Evolutionary conservation across 1,140 invertebrate genomes (phyloP).

Genomic region (Plutomurus gul): DNA sequence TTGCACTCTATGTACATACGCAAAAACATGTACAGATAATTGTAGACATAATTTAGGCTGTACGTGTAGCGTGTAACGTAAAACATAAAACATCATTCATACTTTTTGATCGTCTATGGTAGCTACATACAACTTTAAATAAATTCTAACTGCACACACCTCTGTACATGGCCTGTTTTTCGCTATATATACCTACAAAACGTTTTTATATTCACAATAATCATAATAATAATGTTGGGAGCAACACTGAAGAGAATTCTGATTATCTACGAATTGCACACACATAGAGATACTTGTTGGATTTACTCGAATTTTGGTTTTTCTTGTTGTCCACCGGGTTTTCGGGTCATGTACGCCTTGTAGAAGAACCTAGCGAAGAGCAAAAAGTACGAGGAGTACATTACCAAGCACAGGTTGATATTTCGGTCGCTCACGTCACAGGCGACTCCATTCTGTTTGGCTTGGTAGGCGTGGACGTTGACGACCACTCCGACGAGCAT

Average conservation of each 20-base stretch:
- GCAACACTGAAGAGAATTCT: too few relatives aligned
- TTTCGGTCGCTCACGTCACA: constrained; percentile 88
- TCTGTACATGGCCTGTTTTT: too few relatives aligned
- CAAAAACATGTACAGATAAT: too few relatives aligned
- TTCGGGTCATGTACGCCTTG: constrained; percentile 72
- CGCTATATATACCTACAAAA: too few relatives aligned
- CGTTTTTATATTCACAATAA: too few relatives aligned
- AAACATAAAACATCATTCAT: too few relatives aligned
- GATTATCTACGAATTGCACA: neutral
- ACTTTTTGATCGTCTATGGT: too few relatives aligned
- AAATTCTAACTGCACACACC: too few relatives aligned
- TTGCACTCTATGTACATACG: too few relatives aligned
- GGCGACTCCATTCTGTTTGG: constrained; percentile 63
- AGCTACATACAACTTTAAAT: too few relatives aligned
- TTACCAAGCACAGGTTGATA: constrained; percentile 84
- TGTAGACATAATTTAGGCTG: too few relatives aligned
- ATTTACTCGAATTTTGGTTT: constrained; percentile 11
- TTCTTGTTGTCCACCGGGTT: neutral
- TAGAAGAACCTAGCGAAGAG: constrained; percentile 90
- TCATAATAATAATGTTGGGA: neutral
- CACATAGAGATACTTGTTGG: neutral
- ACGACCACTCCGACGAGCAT: constrained; percentile 93
- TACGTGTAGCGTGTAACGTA: too few relatives aligned
- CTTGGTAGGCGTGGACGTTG: constrained; percentile 82
- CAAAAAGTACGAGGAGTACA: constrained; percentile 94